Percentiles rank a stretch among this genome's conserved stretches.
Evolutionary conservation across 1,140 invertebrate species (phyloP).

Genomic region (Panulirus ornatus): DNA sequence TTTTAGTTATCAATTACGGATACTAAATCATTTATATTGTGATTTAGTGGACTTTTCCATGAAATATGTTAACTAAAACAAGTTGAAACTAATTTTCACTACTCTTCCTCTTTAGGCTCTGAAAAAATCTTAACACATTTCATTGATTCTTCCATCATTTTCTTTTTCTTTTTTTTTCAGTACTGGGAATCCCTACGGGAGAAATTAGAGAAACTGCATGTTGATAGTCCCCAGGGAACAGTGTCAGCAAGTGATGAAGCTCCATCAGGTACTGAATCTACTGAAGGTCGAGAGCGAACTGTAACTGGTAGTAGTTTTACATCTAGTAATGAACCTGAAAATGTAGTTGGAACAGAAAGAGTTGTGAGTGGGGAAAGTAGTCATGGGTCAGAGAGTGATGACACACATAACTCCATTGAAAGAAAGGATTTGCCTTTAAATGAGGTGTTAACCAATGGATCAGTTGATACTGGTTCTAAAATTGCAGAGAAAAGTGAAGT

Average conservation of each 20-base stretch:
- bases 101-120: too few relatives aligned
- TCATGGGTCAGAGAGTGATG: constrained; percentile 50
- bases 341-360: constrained; percentile 43
- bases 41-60: too few relatives aligned
- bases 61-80: too few relatives aligned
- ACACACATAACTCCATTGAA: constrained; percentile 1
- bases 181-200: constrained; percentile 54
- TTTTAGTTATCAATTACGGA: too few relatives aligned
- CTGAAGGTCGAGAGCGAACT: constrained; percentile 31
- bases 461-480: background rate
- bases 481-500: background rate
- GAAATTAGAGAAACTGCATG: constrained; percentile 49
- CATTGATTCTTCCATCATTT: background rate
- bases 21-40: too few relatives aligned
- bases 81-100: too few relatives aligned
- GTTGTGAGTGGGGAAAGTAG: constrained; percentile 45
- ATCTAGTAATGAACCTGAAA: background rate
- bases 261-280: background rate
- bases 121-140: background rate
- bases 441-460: background rate
- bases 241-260: background rate
- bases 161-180: constrained; percentile 36
- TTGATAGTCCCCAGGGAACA: background rate
- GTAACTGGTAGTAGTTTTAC: constrained; percentile 36
- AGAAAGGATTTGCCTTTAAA: constrained; percentile 9